A percentile compares a stretch with the other conserved stretches of the same genome.
These are phyloP conservation scores for Chaunax sp. DNA, from an alignment of 2,797 vertebrate species.

Conservation along the genomic window DNA sequence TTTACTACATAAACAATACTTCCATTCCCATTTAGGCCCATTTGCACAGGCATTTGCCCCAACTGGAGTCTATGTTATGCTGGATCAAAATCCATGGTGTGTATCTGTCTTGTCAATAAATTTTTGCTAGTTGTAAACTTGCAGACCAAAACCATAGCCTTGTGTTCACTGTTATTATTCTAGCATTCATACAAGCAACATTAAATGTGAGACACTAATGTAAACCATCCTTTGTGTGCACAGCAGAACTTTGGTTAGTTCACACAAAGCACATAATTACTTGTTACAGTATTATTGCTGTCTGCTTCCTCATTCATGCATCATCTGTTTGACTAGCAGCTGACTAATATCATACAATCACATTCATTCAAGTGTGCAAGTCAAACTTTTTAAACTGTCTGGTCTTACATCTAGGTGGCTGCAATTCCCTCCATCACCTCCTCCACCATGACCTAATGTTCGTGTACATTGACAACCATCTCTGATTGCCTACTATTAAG, in stretches of 20 bases:
- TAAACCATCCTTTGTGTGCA: background rate
- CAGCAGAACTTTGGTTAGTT: no score
- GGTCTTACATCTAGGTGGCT: background rate
- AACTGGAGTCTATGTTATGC: background rate
- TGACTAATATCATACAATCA: no score
- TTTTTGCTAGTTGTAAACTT: background rate
- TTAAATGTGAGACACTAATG: background rate
- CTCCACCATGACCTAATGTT: background rate
- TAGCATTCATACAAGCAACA: no score
- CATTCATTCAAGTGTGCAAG: background rate
- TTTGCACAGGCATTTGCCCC: background rate
- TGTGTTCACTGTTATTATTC: background rate
- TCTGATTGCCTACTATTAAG: conserved; percentile 1
- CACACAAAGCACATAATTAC: no score
- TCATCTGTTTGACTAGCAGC: no score
- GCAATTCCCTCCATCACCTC: background rate
- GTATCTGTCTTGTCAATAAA: no score
- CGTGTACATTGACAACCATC: background rate
- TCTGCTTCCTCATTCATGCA: no score
- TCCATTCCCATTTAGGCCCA: background rate
- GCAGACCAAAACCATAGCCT: background rate
- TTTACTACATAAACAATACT: background rate
- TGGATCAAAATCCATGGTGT: background rate
- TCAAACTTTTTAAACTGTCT: background rate
- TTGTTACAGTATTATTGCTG: no score